Evolutionary conservation across 2,113 vertebrate genomes (phyloP), one percentile per base, ranked within the genome.

Genomic region (Electrona antarctica): DNA sequence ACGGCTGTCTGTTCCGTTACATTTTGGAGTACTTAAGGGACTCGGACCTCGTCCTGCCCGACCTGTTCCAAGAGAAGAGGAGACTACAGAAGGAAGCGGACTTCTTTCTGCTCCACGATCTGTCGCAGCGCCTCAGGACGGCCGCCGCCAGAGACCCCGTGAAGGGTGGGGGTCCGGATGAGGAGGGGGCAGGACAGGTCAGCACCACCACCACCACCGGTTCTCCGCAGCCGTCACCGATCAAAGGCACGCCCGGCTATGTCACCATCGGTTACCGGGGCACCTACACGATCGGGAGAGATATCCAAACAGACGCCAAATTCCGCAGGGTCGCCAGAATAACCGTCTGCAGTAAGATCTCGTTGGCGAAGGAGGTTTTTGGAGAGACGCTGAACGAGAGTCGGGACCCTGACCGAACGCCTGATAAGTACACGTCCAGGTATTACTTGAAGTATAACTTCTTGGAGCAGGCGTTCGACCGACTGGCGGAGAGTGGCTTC

Each of bases 381-480:
- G 97, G 98, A 1, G 97, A 99, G 41, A 98, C 96, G 33, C 90
- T 99, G 84, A 99, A 99, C 29, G 97, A 99, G 90, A 99, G 98
- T 87, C 93, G 97, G 6, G 98, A 99, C 84, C 98, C 97, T 1
- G 97, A 99, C 85, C 90, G 96, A 10, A 95, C 97, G 0, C 95
- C 98, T 0, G 98, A 99, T 92, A 95, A 94, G 68, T 99, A 99
- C 94, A 99, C 97, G 0, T 96, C 98, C 82, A 92, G 98, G 78
- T 99, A 98, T 87, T 99, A 99, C 91, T 96, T 99, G 85, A 98
- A 99, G 87, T 99, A 97, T 87, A 98, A 98, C 92, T 99, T 98
- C 83, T 92, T 99, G 76, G 97, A 99, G 94, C 97, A 99, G 90
- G 97, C 98, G 72, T 99, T 98, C 71, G 98, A 99, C 88, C 94